These are phyloP conservation scores for Ageneiosus marmoratus DNA, from an alignment of 2,113 vertebrate genomes.

Conservation along the genomic window DNA sequence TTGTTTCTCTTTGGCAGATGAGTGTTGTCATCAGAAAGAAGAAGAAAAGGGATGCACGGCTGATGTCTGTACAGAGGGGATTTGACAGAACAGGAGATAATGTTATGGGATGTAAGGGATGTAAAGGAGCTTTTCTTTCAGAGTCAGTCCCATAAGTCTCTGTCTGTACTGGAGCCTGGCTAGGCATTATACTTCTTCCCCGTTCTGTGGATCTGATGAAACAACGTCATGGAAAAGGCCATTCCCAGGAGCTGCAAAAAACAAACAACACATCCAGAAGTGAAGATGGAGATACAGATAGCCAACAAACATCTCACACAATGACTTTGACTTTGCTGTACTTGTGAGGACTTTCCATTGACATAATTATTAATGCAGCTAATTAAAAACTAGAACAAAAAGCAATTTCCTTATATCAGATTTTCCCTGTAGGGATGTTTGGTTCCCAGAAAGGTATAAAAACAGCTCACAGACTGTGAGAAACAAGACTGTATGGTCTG, in stretches of 20 bases:
- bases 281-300: neutral
- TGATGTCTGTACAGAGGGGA: conserved; percentile 67
- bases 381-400: too few species aligned
- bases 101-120: conserved; percentile 36
- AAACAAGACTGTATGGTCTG: too few species aligned
- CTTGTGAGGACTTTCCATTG: too few species aligned
- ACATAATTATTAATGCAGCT: too few species aligned
- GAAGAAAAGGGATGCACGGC: conserved; percentile 57
- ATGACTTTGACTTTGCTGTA: too few species aligned
- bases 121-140: conserved; percentile 53
- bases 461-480: too few species aligned
- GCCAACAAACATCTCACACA: conserved; percentile 13
- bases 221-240: conserved; percentile 98
- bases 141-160: conserved; percentile 66
- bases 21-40: conserved; percentile 66
- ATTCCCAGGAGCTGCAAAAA: conserved; percentile 92
- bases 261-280: conserved; percentile 36
- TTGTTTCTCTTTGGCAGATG: conserved; percentile 87
- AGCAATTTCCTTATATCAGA: too few species aligned
- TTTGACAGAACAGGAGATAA: conserved; percentile 50
- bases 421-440: too few species aligned
- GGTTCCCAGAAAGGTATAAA: too few species aligned
- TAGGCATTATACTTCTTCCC: conserved; percentile 98
- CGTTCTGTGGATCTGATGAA: conserved; percentile 97
- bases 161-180: conserved; percentile 47